These are phyloP conservation scores for Tetrax tetrax DNA, from an alignment of 2,113 vertebrate species.

Conservation along the genomic window DNA sequence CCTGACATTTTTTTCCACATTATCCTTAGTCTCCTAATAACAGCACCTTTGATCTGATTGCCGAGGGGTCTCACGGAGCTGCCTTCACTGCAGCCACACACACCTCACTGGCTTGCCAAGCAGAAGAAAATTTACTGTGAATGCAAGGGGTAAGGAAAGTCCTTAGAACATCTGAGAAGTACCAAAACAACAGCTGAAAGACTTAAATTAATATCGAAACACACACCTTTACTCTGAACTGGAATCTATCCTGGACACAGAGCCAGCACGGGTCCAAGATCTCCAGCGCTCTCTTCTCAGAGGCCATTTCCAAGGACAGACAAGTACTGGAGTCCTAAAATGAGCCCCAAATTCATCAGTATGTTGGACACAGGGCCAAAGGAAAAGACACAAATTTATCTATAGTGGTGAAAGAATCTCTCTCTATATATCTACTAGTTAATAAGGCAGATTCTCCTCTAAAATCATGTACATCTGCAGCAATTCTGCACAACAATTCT, in stretches of 20 bases:
- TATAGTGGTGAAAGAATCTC: background rate
- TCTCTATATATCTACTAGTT: background rate
- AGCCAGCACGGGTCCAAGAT: background rate
- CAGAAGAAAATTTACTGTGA: background rate
- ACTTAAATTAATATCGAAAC: background rate
- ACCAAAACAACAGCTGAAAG: background rate
- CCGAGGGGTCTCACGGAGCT: background rate
- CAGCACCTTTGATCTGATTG: background rate
- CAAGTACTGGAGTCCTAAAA: background rate
- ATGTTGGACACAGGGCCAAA: background rate
- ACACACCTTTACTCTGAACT: background rate
- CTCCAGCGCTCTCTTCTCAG: background rate
- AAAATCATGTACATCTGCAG: background rate
- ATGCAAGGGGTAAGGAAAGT: background rate
- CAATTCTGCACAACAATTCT: background rate
- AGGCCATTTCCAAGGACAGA: background rate
- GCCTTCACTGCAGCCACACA: background rate
- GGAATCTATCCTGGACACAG: background rate
- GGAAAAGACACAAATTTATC: background rate
- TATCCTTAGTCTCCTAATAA: background rate
- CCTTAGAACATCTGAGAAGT: background rate
- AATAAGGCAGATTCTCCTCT: background rate
- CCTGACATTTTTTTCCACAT: background rate
- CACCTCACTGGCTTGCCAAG: background rate
- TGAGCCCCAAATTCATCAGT: no score